These are phyloP conservation scores for Gymnocephalus cernua DNA, from an alignment of 2,113 vertebrate genomes.

Conservation along the genomic window DNA sequence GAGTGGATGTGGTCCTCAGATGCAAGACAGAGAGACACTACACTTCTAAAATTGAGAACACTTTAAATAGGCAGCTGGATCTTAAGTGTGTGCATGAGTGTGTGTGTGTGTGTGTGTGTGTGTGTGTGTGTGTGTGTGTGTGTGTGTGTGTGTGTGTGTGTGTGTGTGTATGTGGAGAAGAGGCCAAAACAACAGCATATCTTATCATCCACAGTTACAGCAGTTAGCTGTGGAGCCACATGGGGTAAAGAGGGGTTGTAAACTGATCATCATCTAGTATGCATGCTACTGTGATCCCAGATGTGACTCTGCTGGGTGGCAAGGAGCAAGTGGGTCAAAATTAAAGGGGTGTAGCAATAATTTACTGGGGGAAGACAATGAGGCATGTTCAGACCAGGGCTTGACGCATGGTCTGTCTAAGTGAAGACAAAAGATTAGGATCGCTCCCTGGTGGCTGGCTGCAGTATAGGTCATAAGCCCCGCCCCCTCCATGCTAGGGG, in stretches of 20 bases:
- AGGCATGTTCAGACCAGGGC: neutral
- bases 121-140: neutral
- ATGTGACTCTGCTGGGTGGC: conserved; percentile 17
- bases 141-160: too few relatives aligned
- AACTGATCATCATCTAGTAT: conserved; percentile 13
- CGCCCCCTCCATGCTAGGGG: too few relatives aligned
- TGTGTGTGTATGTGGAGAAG: neutral
- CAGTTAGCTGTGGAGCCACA: conserved; percentile 12
- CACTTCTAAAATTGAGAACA: conserved; percentile 2
- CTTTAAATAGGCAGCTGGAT: conserved; percentile 15
- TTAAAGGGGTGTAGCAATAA: conserved; percentile 6
- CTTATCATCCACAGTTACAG: neutral
- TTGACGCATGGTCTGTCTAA: too few relatives aligned
- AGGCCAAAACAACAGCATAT: conserved; percentile 4
- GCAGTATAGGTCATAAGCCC: too few relatives aligned
- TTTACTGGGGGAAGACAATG: neutral
- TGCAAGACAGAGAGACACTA: neutral
- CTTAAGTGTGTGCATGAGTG: neutral
- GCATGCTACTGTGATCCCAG: conserved; percentile 22
- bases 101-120: neutral
- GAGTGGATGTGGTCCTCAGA: conserved; percentile 12
- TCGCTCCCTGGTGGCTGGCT: too few relatives aligned
- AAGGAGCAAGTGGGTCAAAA: conserved; percentile 28
- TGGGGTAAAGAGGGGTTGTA: conserved; percentile 14
- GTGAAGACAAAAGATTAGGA: too few relatives aligned